Base-by-base conservation (phyloP, 2,113 vertebrate species). In the Genyomyrus donnyi region DNA sequence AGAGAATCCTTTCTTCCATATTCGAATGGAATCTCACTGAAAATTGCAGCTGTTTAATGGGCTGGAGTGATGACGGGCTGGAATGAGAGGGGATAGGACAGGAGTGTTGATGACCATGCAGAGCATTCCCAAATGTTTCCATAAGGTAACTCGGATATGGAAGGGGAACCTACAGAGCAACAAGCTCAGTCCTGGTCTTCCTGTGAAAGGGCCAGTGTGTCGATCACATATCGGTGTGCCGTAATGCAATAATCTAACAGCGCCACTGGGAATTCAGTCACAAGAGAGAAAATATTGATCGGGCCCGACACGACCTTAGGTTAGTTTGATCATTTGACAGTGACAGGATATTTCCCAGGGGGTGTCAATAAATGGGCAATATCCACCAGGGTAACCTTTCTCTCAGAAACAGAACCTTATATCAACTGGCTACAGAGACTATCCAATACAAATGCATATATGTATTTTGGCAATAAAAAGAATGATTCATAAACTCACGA, bases 261-360 rank as follows among this genome's bases (percentile, higher is more conserved):
- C 80, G n/a, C 84, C 56, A 31, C 77, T 53, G 86, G 58, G 50
- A 88, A 52, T 62, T 35, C 39, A 88, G 77, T 49, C 86, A 19
- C 88, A 77, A 49, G n/a, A 90, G 90, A 91, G 91, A 66, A 92
- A 88, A 88, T 89, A 92, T 91, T 92, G 91, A 92, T 84, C 85
- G 39, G 87, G 80, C 74, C 90, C 89, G 89, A 27, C 19, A 88
- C 90, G 91, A 91, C 89, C 89, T 91, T 52, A 85, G 87, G 90
- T 89, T 89, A 49, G 88, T 89, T 92, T 91, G 70, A 93, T 92
- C 89, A 90, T 88, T 70, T 89, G 88, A 31, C 48, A 89, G 88
- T 88, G 80, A 90, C 88, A 88, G 58, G 83, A 91, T 86, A 88
- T 90, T 90, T 89, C 90, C 87, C 89, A 85, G 80, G 66, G 88